phyloP scores from a whole-genome alignment of 1,140 invertebrate genomes.

The Yoshiicerus persimilis region DNA sequence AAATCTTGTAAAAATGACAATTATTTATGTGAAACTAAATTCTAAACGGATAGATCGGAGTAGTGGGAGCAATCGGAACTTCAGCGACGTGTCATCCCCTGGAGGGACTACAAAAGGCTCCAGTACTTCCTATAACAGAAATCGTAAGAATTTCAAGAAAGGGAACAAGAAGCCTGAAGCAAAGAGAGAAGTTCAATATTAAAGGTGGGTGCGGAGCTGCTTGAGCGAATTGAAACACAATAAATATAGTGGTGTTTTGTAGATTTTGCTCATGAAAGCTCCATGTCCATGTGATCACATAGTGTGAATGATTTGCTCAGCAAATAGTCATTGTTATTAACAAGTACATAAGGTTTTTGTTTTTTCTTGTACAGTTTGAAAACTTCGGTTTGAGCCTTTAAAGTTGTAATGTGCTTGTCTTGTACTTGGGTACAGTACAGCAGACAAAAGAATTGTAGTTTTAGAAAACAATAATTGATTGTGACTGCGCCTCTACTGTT shows the following conservation, averaged over 20 bases:
- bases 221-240: neutral
- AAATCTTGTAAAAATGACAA: neutral
- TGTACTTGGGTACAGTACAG: neutral
- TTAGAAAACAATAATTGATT: neutral
- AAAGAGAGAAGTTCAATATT: neutral
- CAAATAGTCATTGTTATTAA: conserved; percentile 18
- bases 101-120: neutral
- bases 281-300: conserved; percentile 5
- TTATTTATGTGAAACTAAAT: neutral
- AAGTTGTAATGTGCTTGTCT: neutral
- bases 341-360: neutral
- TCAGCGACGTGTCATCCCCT: neutral
- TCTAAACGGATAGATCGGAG: conserved; percentile 18
- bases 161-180: neutral
- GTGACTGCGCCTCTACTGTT: neutral
- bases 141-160: neutral
- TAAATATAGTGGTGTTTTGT: neutral
- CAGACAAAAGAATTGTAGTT: neutral
- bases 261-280: neutral
- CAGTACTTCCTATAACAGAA: neutral
- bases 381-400: neutral
- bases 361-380: conserved; percentile 2
- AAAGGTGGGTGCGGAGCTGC: neutral
- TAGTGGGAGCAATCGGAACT: conserved; percentile 12
- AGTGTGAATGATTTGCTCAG: conserved; percentile 12